Conservation (phyloP, 2,797 vertebrate genomes). For the Melanotaenia trifasciata region DNA sequence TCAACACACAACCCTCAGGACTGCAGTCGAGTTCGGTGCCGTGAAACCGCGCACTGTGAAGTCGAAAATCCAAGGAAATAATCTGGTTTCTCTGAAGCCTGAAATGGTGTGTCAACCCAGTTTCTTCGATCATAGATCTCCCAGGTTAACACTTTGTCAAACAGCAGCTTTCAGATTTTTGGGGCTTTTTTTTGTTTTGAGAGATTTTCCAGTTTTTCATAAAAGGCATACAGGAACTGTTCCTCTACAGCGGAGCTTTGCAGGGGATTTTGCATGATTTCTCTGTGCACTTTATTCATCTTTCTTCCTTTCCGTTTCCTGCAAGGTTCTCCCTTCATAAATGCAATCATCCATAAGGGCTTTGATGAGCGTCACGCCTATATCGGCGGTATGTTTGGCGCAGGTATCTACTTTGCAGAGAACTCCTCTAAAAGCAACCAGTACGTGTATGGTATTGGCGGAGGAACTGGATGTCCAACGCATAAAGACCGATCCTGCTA, state of each 20-base stretch:
- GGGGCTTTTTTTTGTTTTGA: not conserved
- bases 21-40: constrained; percentile 13
- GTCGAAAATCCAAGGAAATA: constrained; percentile 30
- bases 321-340: constrained; percentile 97
- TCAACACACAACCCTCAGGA: constrained; percentile 7
- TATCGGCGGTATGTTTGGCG: constrained; percentile 99
- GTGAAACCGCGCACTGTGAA: constrained; percentile 8
- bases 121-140: constrained; percentile 34
- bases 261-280: not conserved
- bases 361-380: constrained; percentile 98
- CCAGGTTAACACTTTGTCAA: constrained; percentile 11
- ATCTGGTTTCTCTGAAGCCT: constrained; percentile 28
- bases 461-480: constrained; percentile 96
- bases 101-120: constrained; percentile 16
- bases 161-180: constrained; percentile 9
- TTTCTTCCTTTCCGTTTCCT: constrained; percentile 1
- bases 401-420: constrained; percentile 98
- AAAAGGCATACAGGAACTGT: not conserved
- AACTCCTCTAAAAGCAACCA: constrained; percentile 99
- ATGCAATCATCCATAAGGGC: constrained; percentile 99
- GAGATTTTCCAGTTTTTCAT: not conserved
- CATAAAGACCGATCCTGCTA: constrained; percentile 99
- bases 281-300: not conserved
- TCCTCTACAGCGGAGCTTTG: no score
- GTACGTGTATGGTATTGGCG: constrained; percentile 98